Evolutionary conservation across 2,797 vertebrate genomes (phyloP).

Genomic region (Monodelphis domestica): DNA sequence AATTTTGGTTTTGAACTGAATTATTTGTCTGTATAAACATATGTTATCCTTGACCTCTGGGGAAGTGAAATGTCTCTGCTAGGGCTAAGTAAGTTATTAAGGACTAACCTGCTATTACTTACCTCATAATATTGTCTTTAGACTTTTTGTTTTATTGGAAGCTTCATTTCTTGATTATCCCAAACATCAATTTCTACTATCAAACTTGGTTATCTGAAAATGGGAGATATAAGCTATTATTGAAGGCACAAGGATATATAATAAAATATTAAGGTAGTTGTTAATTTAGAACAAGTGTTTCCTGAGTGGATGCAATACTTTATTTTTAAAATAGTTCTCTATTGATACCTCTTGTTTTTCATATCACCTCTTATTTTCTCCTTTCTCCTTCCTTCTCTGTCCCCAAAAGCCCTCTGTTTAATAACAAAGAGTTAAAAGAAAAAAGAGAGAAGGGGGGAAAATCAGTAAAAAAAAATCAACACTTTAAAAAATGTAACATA

Average conservation of each 20-base stretch:
- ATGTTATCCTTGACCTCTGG: neutral
- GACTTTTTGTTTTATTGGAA: neutral
- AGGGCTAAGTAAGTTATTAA: neutral
- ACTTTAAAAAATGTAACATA: neutral
- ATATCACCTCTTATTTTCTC: neutral
- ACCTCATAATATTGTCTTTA: neutral
- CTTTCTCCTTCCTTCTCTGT: neutral
- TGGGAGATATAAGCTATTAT: neutral
- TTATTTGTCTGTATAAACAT: neutral
- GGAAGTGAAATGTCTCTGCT: neutral
- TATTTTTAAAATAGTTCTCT: neutral
- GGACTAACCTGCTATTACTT: neutral
- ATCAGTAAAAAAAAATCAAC: neutral
- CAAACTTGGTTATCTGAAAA: neutral
- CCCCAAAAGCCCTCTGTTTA: neutral
- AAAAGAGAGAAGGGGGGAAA: neutral
- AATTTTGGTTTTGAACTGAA: neutral
- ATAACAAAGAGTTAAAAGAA: neutral
- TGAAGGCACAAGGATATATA: neutral
- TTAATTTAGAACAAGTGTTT: neutral
- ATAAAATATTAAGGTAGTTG: neutral
- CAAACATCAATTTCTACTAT: neutral
- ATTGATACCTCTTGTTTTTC: neutral
- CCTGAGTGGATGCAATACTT: neutral
- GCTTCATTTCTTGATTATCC: neutral